phyloP scores from a whole-genome alignment of 37 sponge, comb jelly and placozoan genomes.

The Aplysina aerophoba region DNA sequence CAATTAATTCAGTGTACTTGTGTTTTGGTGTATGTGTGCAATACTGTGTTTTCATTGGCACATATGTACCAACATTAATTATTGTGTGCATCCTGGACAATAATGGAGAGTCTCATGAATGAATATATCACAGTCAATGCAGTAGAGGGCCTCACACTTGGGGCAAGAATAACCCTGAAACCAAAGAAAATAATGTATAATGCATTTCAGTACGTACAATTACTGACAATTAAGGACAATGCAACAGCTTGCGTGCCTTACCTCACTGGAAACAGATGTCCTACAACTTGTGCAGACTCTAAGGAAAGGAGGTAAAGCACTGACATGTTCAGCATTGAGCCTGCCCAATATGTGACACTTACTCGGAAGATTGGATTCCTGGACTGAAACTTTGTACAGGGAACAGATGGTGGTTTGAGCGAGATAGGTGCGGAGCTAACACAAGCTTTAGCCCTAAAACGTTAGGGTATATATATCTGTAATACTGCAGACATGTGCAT shows the following conservation, averaged over 20 bases:
- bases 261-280: no score
- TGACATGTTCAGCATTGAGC: not conserved
- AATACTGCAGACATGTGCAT: not conserved
- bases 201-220: not conserved
- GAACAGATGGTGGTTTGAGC: conserved; percentile 95
- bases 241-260: no score
- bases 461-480: not conserved
- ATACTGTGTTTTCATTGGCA: not conserved
- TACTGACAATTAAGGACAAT: not conserved
- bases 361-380: no score
- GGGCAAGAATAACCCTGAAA: conserved; percentile 71
- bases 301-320: no score
- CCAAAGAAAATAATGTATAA: no score
- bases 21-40: no score
- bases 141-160: conserved; percentile 56
- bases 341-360: not conserved
- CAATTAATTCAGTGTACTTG: not conserved
- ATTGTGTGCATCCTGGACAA: conserved; percentile 83
- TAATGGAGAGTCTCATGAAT: conserved; percentile 91
- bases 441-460: conserved; percentile 81
- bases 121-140: conserved; percentile 90
- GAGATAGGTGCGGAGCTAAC: conserved; percentile 90
- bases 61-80: not conserved
- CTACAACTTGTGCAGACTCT: no score
- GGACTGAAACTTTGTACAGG: conserved; percentile 54